phyloP scores from a whole-genome alignment of 37 sponge, comb jelly and placozoan species.

The Amphimedon queenslandica region DNA sequence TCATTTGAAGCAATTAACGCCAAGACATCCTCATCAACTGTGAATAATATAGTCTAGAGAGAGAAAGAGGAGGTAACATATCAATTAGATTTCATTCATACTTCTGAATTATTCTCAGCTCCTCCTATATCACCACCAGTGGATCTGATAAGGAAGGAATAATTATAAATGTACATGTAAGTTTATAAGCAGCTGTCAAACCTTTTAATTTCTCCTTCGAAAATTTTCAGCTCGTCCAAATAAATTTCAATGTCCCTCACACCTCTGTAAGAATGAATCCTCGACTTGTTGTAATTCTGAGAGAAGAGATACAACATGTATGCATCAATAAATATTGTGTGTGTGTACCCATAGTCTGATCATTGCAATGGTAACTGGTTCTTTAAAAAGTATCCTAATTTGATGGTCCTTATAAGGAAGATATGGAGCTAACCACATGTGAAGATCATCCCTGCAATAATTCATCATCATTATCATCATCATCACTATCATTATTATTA shows the following conservation, averaged over 20 bases:
- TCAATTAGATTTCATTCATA: no score
- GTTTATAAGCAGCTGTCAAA: constrained; percentile 10
- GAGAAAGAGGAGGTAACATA: constrained; percentile 12
- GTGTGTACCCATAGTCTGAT: constrained; percentile 89
- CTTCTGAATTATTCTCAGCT: no score
- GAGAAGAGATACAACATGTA: background rate
- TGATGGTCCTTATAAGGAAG: constrained; percentile 70
- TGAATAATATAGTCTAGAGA: constrained; percentile 94
- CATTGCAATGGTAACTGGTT: constrained; percentile 61
- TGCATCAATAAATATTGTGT: no score
- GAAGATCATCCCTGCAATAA: constrained; percentile 86
- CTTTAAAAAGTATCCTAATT: constrained; percentile 55
- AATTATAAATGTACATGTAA: background rate
- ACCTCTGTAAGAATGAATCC: constrained; percentile 94
- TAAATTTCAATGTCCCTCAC: constrained; percentile 72
- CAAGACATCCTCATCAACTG: constrained; percentile 85
- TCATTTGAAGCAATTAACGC: constrained; percentile 69
- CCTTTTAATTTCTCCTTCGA: constrained; percentile 92
- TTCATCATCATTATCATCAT: no score
- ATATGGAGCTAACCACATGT: constrained; percentile 99
- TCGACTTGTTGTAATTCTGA: constrained; percentile 98
- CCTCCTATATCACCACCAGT: no score
- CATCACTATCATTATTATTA: background rate
- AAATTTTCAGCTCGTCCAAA: constrained; percentile 75
- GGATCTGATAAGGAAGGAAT: background rate